Evolutionary conservation across 2,797 vertebrate species (phyloP).

Genomic region (Takifugu ocellatus): DNA sequence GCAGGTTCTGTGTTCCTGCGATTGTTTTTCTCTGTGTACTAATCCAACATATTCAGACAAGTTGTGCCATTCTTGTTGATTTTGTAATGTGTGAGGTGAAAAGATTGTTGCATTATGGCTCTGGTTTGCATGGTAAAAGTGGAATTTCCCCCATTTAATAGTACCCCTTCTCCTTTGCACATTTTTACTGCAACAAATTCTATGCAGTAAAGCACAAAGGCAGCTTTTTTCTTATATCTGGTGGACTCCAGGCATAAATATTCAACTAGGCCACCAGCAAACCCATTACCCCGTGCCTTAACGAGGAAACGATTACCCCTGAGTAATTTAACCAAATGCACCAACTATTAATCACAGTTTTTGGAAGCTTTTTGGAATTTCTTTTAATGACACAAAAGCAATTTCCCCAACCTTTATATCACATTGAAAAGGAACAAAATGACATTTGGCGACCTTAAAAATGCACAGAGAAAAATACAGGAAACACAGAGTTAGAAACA

Average conservation of each 20-base stretch:
- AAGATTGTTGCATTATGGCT: conserved; percentile 48
- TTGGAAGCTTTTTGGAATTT: not conserved
- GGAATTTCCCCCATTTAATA: conserved; percentile 1
- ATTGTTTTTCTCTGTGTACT: conserved; percentile 23
- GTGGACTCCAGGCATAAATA: too few species aligned
- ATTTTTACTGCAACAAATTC: conserved; percentile 2
- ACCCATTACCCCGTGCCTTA: conserved; percentile 35
- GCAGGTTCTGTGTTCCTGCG: conserved; percentile 18
- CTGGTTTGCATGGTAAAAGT: conserved; percentile 11
- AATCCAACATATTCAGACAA: conserved; percentile 25
- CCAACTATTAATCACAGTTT: not conserved
- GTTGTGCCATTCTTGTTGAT: conserved; percentile 26
- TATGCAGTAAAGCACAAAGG: conserved; percentile 27
- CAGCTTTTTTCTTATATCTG: conserved; percentile 28
- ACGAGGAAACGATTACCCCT: not conserved
- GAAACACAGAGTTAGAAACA: conserved; percentile 19
- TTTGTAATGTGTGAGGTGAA: conserved; percentile 15
- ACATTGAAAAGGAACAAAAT: not conserved
- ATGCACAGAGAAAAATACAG: conserved; percentile 31
- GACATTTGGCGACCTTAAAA: conserved; percentile 2
- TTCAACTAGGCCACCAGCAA: not conserved
- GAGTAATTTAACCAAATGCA: not conserved
- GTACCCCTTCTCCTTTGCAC: conserved; percentile 13
- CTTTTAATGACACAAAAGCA: too few species aligned
- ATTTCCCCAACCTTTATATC: not conserved